Conservation (phyloP, 2,888 invertebrate genomes). For the Endomychus coccineus region DNA sequence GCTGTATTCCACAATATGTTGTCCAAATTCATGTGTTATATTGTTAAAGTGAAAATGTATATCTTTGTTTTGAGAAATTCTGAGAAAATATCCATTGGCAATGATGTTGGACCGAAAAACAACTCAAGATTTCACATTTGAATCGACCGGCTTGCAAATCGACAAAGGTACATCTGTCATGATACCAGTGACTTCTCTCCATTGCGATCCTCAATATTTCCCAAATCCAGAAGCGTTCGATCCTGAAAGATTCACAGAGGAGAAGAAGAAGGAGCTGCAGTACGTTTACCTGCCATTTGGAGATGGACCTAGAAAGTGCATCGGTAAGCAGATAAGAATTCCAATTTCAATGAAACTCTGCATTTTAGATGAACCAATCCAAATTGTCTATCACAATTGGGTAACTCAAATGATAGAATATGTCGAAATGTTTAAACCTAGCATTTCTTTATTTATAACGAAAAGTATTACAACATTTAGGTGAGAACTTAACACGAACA, state of each 20-base stretch:
- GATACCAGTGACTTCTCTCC: conserved; percentile 38
- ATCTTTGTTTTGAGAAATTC: conserved; percentile 37
- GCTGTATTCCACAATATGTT: too few relatives aligned
- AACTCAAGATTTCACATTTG: conserved; percentile 34
- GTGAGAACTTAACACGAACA: too few relatives aligned
- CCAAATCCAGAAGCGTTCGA: conserved; percentile 43
- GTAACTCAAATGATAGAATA: too few relatives aligned
- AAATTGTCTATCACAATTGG: too few relatives aligned
- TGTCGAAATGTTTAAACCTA: too few relatives aligned
- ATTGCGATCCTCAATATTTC: conserved; percentile 39
- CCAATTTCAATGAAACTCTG: too few relatives aligned
- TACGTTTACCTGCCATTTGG: conserved; percentile 37
- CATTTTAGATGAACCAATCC: too few relatives aligned
- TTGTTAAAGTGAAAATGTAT: too few relatives aligned
- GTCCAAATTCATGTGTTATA: too few relatives aligned
- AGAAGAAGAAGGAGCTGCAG: conserved; percentile 29
- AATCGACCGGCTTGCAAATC: conserved; percentile 37
- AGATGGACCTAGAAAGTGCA: conserved; percentile 38
- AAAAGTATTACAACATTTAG: too few relatives aligned
- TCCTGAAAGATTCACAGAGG: conserved; percentile 42
- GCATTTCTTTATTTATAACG: too few relatives aligned
- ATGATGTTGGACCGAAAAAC: conserved; percentile 33
- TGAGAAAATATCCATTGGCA: conserved; percentile 41
- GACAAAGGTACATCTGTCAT: conserved; percentile 40
- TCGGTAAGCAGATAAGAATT: too few relatives aligned